Conservation (phyloP, 1,140 invertebrate species). For the Calliphora vicina region DNA sequence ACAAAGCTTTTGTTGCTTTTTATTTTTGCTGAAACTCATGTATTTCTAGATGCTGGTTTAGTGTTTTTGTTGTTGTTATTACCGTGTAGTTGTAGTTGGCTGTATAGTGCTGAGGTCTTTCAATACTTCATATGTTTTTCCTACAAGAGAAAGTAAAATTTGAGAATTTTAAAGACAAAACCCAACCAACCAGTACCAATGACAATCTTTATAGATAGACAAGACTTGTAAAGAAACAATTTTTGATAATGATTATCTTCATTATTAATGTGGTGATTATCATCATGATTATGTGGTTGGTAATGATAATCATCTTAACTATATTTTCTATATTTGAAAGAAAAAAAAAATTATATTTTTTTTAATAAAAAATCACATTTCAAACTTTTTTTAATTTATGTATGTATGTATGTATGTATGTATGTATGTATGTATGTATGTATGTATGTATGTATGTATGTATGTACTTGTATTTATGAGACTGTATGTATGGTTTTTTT, state of each 20-base stretch:
- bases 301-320: background rate
- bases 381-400: too few species aligned
- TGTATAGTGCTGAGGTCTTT: too few species aligned
- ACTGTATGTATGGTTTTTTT: too few species aligned
- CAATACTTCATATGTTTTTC: background rate
- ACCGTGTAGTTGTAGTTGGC: background rate
- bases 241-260: background rate
- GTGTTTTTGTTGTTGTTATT: background rate
- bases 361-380: too few species aligned
- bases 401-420: too few species aligned
- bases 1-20: background rate
- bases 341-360: too few species aligned
- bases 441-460: too few species aligned
- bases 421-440: too few species aligned
- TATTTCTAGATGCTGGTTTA: background rate
- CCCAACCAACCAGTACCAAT: background rate
- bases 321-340: too few species aligned
- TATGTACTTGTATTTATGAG: too few species aligned
- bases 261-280: background rate
- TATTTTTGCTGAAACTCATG: background rate
- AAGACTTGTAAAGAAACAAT: too few species aligned
- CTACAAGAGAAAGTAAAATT: background rate
- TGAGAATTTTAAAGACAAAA: background rate
- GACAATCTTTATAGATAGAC: background rate
- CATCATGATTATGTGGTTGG: background rate